phyloP scores from a whole-genome alignment of 2,888 invertebrate species.

The Chloromyia formosa region DNA sequence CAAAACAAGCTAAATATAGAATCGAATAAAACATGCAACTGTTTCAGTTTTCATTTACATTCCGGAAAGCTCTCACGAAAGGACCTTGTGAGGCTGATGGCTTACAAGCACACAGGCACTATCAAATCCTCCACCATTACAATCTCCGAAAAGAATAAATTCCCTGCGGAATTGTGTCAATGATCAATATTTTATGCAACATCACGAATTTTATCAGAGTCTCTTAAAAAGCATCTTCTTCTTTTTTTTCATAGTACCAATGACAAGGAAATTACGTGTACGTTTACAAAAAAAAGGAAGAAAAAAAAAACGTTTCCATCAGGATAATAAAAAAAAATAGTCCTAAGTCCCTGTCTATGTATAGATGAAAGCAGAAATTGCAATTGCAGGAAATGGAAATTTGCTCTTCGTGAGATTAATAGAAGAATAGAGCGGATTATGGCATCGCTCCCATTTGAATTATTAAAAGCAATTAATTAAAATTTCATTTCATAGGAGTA shows the following conservation, averaged over 20 bases:
- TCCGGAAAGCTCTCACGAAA: background rate
- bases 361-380: too few relatives aligned
- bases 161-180: conserved; percentile 41
- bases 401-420: too few relatives aligned
- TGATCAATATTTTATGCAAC: conserved; percentile 45
- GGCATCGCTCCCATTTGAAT: too few relatives aligned
- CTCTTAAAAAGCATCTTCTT: background rate
- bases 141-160: background rate
- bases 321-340: too few relatives aligned
- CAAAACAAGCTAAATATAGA: background rate
- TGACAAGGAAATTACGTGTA: too few relatives aligned
- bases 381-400: too few relatives aligned
- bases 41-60: background rate
- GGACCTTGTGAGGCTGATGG: background rate
- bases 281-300: too few relatives aligned
- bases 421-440: too few relatives aligned
- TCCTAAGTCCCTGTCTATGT: too few relatives aligned
- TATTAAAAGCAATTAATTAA: too few relatives aligned
- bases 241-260: background rate
- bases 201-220: conserved; percentile 40
- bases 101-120: background rate
- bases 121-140: background rate
- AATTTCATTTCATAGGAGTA: too few relatives aligned
- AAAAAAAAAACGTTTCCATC: too few relatives aligned
- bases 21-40: background rate